A percentile compares a stretch with the other conserved stretches of the same genome.
Evolutionary conservation across 2,113 vertebrate species (phyloP).

Genomic region (Grus americana): DNA sequence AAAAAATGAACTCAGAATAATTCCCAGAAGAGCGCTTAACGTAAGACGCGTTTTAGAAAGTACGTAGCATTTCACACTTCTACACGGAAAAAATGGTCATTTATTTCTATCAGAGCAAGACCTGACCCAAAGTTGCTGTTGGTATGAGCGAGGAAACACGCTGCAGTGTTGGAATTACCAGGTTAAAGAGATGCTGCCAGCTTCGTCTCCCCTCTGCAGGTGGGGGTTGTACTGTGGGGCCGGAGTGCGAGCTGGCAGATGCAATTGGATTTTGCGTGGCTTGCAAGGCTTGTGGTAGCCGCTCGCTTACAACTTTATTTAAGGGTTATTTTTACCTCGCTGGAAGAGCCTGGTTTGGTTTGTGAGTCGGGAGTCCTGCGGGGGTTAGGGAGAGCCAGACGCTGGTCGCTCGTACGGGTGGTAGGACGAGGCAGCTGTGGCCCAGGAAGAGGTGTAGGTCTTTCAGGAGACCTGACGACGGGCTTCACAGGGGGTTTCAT

Average conservation of each 20-base stretch:
- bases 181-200: no score
- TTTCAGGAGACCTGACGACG: background rate
- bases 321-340: background rate
- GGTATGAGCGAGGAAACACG: background rate
- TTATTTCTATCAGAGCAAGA: background rate
- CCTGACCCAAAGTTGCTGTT: background rate
- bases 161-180: fast-evolving
- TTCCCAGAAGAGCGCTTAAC: background rate
- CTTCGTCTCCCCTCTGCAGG: background rate
- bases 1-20: background rate
- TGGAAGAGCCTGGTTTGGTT: background rate
- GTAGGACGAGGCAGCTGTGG: background rate
- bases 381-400: background rate
- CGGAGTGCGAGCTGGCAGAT: fast-evolving
- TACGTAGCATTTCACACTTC: background rate
- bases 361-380: background rate
- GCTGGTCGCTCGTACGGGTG: background rate
- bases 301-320: background rate
- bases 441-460: background rate
- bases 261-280: background rate
- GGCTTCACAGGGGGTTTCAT: background rate
- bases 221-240: background rate
- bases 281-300: background rate
- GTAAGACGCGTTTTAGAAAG: background rate
- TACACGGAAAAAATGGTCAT: background rate